These are phyloP conservation scores for Heterotilapia buettikoferi DNA, from an alignment of 2,113 vertebrate genomes.

Conservation along the genomic window DNA sequence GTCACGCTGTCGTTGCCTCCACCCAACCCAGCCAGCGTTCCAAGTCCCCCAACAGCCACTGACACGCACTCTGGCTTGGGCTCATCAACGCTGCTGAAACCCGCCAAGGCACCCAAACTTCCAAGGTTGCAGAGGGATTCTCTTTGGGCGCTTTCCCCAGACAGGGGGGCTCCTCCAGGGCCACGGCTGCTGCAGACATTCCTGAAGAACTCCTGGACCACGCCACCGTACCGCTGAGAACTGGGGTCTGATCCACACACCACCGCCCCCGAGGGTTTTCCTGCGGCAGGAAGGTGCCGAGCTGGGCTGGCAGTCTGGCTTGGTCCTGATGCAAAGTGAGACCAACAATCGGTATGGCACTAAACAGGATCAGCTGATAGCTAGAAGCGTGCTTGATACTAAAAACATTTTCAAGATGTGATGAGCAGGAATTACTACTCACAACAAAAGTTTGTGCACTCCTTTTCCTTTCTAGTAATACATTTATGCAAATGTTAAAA, in stretches of 20 bases:
- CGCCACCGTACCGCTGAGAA: constrained; percentile 77
- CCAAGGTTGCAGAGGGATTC: constrained; percentile 13
- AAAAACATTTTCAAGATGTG: not conserved
- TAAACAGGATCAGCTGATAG: not conserved
- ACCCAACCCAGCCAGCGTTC: not conserved
- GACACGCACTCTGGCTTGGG: constrained; percentile 69
- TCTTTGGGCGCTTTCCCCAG: constrained; percentile 60
- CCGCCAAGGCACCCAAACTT: not conserved
- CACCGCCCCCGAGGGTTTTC: constrained; percentile 58
- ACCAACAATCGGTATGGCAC: not conserved
- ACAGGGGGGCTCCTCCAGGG: constrained; percentile 13
- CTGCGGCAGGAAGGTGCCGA: constrained; percentile 56
- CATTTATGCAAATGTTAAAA: not conserved
- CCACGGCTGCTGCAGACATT: constrained; percentile 78
- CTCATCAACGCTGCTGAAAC: constrained; percentile 65
- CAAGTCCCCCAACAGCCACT: constrained; percentile 41
- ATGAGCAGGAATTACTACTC: not conserved
- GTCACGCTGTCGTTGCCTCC: constrained; percentile 75
- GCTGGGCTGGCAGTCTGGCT: constrained; percentile 56
- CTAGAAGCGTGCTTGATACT: not conserved
- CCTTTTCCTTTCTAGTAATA: not conserved
- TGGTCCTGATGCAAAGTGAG: not conserved
- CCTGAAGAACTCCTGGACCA: constrained; percentile 90
- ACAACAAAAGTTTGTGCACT: not conserved
- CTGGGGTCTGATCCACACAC: constrained; percentile 62